Conservation (phyloP, 2,797 vertebrate species). For the Tinamus major region DNA sequence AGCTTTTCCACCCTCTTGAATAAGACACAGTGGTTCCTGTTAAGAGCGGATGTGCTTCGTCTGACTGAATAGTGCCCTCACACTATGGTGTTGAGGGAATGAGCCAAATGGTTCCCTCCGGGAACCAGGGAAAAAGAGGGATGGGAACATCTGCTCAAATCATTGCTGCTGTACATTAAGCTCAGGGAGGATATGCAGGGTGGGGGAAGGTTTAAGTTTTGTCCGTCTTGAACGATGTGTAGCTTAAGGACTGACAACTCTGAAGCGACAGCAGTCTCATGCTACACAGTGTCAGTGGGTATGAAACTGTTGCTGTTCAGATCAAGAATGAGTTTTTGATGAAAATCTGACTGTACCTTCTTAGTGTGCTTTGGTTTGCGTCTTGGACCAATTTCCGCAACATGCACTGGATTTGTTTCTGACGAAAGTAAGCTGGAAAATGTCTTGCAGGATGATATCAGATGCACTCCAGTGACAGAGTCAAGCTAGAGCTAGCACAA, state of each 20-base stretch:
- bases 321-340: background rate
- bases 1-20: background rate
- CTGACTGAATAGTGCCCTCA: background rate
- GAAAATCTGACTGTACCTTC: background rate
- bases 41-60: background rate
- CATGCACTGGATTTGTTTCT: background rate
- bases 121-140: background rate
- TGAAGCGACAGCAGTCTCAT: background rate
- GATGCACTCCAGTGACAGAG: background rate
- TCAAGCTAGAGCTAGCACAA: background rate
- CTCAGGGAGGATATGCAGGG: background rate
- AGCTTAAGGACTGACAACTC: background rate
- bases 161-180: background rate
- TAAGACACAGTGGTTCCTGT: background rate
- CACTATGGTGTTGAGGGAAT: background rate
- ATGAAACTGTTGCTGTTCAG: background rate
- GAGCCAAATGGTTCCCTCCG: background rate
- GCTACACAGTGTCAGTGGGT: background rate
- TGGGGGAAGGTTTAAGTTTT: background rate
- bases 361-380: background rate
- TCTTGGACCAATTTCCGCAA: background rate
- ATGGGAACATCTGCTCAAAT: background rate
- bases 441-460: background rate
- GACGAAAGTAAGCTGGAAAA: background rate
- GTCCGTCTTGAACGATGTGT: background rate